Evolutionary conservation across 2,888 invertebrate genomes (phyloP).

Genomic region (Megaustenia siamemsis): DNA sequence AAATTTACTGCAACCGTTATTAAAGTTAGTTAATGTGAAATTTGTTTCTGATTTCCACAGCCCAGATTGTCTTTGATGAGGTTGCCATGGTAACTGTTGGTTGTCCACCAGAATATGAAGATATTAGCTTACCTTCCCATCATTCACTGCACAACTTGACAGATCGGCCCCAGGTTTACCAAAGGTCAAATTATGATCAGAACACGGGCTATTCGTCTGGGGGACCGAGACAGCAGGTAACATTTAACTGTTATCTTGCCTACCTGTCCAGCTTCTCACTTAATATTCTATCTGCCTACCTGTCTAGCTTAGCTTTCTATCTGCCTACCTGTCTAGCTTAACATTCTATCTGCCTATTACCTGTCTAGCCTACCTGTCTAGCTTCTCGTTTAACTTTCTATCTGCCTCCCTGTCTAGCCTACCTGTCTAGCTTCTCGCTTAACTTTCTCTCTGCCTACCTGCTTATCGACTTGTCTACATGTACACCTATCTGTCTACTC

Average conservation of each 20-base stretch:
- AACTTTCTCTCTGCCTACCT: too few relatives aligned
- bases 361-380: not conserved
- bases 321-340: not conserved
- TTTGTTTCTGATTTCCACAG: conserved; percentile 70
- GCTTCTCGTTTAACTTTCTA: not conserved
- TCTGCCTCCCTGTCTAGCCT: conserved; percentile 7
- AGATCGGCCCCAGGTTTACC: conserved; percentile 80
- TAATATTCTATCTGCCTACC: too few relatives aligned
- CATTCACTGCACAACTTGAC: conserved; percentile 55
- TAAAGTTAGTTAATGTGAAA: too few relatives aligned
- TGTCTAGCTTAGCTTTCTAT: not conserved
- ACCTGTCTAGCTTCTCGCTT: not conserved
- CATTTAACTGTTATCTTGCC: not conserved
- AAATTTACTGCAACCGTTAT: too few relatives aligned
- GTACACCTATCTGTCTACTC: not conserved
- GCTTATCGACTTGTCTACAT: too few relatives aligned
- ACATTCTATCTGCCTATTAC: not conserved
- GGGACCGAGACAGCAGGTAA: conserved; percentile 83
- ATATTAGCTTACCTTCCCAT: conserved; percentile 82
- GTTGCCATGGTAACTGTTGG: conserved; percentile 83
- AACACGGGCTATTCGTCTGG: conserved; percentile 83
- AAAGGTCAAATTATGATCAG: conserved; percentile 82
- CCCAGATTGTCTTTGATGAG: conserved; percentile 85
- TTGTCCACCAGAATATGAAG: conserved; percentile 85
- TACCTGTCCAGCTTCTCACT: not conserved